Evolutionary conservation across 2,888 invertebrate species (phyloP).

Genomic region (Lithodes maja): DNA sequence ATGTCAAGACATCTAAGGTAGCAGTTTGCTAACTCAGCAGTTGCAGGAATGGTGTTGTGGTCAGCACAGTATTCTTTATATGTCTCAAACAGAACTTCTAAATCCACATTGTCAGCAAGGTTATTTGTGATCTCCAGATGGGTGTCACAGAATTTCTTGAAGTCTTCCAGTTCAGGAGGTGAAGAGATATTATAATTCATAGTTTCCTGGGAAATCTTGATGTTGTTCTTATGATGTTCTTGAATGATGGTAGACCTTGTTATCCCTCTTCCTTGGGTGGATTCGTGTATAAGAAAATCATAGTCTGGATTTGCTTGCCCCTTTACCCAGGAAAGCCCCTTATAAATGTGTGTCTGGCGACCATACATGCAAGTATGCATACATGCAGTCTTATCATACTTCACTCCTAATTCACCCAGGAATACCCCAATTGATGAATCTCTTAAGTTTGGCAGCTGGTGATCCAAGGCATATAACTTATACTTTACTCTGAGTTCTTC

Average conservation of each 20-base stretch:
- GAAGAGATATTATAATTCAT: background rate
- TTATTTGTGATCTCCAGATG: background rate
- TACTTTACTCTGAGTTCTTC: background rate
- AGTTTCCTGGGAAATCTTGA: background rate
- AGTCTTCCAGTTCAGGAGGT: background rate
- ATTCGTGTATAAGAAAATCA: background rate
- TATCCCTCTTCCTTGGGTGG: background rate
- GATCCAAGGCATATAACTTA: background rate
- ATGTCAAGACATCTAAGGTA: background rate
- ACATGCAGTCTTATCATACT: no score
- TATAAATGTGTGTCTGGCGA: background rate
- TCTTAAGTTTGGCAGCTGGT: background rate
- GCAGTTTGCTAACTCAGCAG: background rate
- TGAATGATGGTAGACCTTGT: background rate
- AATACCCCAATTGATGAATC: background rate
- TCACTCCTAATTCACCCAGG: background rate
- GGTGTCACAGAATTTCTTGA: background rate
- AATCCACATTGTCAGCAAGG: background rate
- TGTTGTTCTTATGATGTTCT: background rate
- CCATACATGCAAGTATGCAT: background rate
- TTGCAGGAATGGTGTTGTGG: background rate
- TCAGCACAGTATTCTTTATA: background rate
- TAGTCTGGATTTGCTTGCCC: background rate
- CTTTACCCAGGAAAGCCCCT: background rate
- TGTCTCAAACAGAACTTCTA: background rate